phyloP scores from a whole-genome alignment of 2,888 invertebrate species.

The Patella ulyssiponensis region DNA sequence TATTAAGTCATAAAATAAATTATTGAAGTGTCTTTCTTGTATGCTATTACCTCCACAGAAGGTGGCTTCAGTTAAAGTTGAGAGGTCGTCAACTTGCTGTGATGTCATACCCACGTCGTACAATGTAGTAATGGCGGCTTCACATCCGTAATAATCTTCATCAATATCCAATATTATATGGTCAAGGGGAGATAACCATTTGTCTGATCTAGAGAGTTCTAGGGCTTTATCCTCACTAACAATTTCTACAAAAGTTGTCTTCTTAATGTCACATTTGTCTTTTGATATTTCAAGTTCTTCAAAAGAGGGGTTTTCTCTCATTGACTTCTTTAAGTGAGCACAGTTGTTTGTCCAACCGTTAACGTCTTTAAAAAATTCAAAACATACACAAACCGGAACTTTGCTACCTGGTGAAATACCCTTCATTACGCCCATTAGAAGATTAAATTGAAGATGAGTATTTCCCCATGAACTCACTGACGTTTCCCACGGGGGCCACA shows the following conservation, averaged over 20 bases:
- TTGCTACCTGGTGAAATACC: neutral
- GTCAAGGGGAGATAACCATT: slow-evolving; percentile 26
- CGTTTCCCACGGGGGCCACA: slow-evolving; percentile 56
- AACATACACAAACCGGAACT: neutral
- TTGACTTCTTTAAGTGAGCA: neutral
- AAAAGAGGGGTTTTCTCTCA: neutral
- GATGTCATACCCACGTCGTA: slow-evolving; percentile 41
- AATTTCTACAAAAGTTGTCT: neutral
- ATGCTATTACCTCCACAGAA: slow-evolving; percentile 45
- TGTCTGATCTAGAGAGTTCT: slow-evolving; percentile 14
- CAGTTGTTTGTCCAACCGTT: neutral
- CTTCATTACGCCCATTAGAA: neutral
- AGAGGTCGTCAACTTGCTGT: slow-evolving; percentile 32
- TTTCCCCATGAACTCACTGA: neutral
- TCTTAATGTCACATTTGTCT: slow-evolving; percentile 2
- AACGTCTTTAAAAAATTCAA: neutral
- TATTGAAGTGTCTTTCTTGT: slow-evolving; percentile 47
- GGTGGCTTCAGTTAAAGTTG: slow-evolving; percentile 36
- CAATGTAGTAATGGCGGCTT: slow-evolving; percentile 47
- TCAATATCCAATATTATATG: slow-evolving; percentile 57
- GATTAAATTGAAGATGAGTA: neutral
- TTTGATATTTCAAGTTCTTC: neutral
- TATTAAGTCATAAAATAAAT: slow-evolving; percentile 23
- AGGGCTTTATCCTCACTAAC: slow-evolving; percentile 26
- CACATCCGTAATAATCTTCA: slow-evolving; percentile 59